Evolutionary conservation across 2,888 invertebrate species (phyloP).

Genomic region (Fabriciana adippe): DNA sequence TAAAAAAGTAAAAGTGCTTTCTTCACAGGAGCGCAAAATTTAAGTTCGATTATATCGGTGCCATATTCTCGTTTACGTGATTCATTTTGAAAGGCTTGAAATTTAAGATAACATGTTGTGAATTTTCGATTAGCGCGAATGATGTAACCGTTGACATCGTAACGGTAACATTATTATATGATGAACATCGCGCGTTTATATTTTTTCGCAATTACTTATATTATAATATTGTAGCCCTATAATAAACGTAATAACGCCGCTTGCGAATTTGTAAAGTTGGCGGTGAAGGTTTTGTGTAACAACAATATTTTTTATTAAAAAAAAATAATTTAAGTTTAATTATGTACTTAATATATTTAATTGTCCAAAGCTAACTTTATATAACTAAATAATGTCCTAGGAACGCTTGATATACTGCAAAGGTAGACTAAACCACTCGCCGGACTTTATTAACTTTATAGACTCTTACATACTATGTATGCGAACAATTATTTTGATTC

Average conservation of each 20-base stretch:
- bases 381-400: too few species aligned
- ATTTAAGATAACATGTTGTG: slow-evolving; percentile 68
- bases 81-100: slow-evolving; percentile 71
- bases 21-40: slow-evolving; percentile 72
- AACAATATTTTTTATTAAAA: neutral
- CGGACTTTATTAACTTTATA: too few species aligned
- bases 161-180: slow-evolving; percentile 34
- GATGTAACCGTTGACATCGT: slow-evolving; percentile 60
- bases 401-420: too few species aligned
- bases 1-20: slow-evolving; percentile 79
- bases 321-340: neutral
- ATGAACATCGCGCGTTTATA: slow-evolving; percentile 7
- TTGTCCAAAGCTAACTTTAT: neutral
- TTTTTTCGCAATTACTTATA: slow-evolving; percentile 12
- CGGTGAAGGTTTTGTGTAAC: slow-evolving; percentile 5
- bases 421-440: too few species aligned
- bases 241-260: slow-evolving; percentile 15
- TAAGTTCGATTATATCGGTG: slow-evolving; percentile 65
- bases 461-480: too few species aligned
- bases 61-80: slow-evolving; percentile 67
- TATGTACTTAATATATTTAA: neutral
- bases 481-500: too few species aligned
- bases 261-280: slow-evolving; percentile 2
- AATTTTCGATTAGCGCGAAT: slow-evolving; percentile 72
- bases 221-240: slow-evolving; percentile 6